phyloP scores from a whole-genome alignment of 1,140 invertebrate species.

The Anoplolepis gracilipes region DNA sequence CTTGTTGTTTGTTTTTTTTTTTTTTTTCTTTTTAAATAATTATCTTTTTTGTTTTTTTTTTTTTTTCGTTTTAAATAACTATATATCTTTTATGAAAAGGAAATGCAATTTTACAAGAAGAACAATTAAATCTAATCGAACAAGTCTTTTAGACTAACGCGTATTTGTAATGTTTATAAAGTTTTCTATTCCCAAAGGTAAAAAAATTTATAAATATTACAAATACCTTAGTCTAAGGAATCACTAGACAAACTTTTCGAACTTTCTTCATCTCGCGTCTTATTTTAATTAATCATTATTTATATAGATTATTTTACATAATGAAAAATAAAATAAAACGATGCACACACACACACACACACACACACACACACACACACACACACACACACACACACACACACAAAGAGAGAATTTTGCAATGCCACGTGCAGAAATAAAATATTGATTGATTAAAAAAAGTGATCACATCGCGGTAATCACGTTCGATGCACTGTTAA shows the following conservation, averaged over 20 bases:
- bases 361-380: too few species aligned
- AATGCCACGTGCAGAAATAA: too few species aligned
- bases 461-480: neutral
- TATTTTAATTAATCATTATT: neutral
- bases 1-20: neutral
- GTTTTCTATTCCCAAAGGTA: neutral
- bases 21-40: neutral
- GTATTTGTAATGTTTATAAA: neutral
- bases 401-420: neutral
- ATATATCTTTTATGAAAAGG: neutral
- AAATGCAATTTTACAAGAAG: neutral
- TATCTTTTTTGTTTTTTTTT: neutral
- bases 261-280: neutral
- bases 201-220: too few species aligned
- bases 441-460: neutral
- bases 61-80: neutral
- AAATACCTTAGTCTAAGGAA: too few species aligned
- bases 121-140: neutral
- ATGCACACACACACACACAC: too few species aligned
- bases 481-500: neutral
- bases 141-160: neutral
- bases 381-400: too few species aligned
- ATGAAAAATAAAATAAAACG: too few species aligned
- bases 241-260: neutral
- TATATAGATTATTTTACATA: neutral